Evolutionary conservation across 2,888 invertebrate species (phyloP).

Genomic region (Parnassius glacialis): DNA sequence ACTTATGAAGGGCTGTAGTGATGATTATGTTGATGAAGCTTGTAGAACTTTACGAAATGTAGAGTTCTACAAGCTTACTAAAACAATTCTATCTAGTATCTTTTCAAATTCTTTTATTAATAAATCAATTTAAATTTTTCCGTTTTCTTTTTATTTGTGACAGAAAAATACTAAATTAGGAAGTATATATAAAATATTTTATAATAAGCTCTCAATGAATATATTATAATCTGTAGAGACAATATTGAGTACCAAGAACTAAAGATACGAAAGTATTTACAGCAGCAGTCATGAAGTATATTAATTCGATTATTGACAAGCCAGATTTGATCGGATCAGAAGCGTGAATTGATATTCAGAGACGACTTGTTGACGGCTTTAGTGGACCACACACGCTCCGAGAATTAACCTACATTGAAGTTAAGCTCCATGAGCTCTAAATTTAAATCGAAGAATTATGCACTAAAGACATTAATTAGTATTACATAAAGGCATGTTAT

Average conservation of each 20-base stretch:
- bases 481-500: no score
- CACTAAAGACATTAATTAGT: no score
- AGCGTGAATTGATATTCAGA: slow-evolving; percentile 55
- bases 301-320: slow-evolving; percentile 50
- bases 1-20: no score
- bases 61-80: no score
- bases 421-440: neutral
- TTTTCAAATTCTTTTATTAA: no score
- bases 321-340: slow-evolving; percentile 39
- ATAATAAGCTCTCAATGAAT: neutral
- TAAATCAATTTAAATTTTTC: no score
- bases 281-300: slow-evolving; percentile 30
- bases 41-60: no score
- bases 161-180: no score
- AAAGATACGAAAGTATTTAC: slow-evolving; percentile 44
- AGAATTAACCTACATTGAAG: slow-evolving; percentile 18
- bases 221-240: neutral
- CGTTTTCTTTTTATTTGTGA: no score
- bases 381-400: slow-evolving; percentile 53
- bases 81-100: no score
- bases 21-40: no score
- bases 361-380: slow-evolving; percentile 55
- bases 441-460: neutral
- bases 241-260: slow-evolving; percentile 29
- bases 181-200: no score